A percentile compares a stretch with the other conserved stretches of the same genome.
These are phyloP conservation scores for Luidia sarsii DNA, from an alignment of 53 echinoderm and acorn worm genomes.

Conservation along the genomic window DNA sequence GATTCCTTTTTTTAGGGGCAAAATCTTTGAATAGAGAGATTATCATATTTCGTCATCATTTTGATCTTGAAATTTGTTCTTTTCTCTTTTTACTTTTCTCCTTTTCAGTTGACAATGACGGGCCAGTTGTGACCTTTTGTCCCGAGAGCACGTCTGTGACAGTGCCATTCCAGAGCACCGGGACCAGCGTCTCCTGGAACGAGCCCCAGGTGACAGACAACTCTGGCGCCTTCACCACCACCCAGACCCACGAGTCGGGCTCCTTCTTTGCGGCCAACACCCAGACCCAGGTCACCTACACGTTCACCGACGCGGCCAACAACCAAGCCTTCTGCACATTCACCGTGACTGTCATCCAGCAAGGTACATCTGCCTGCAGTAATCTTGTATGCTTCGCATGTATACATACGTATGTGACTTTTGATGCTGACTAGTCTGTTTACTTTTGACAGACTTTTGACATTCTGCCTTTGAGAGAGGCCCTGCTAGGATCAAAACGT, in stretches of 20 bases:
- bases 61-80: no score
- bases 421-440: no score
- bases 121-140: constrained; percentile 59
- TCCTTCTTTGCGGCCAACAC: constrained; percentile 44
- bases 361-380: neutral
- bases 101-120: neutral
- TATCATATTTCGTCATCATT: no score
- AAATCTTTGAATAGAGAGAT: no score
- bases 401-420: no score
- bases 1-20: no score
- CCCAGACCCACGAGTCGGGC: constrained; percentile 49
- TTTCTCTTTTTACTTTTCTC: neutral
- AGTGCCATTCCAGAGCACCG: constrained; percentile 30
- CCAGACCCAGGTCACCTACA: constrained; percentile 61
- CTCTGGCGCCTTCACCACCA: constrained; percentile 28
- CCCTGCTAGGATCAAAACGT: no score
- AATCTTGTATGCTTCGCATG: neutral
- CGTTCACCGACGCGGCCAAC: constrained; percentile 59
- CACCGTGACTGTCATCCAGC: constrained; percentile 33
- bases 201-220: constrained; percentile 67
- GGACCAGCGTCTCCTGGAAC: constrained; percentile 37
- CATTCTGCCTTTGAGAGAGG: no score
- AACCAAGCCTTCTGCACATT: constrained; percentile 61
- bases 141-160: constrained; percentile 18
- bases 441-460: no score